Evolutionary conservation across 1,140 invertebrate species (phyloP), one percentile per base, ranked within the genome.

Genomic region (Bombus consobrinus): DNA sequence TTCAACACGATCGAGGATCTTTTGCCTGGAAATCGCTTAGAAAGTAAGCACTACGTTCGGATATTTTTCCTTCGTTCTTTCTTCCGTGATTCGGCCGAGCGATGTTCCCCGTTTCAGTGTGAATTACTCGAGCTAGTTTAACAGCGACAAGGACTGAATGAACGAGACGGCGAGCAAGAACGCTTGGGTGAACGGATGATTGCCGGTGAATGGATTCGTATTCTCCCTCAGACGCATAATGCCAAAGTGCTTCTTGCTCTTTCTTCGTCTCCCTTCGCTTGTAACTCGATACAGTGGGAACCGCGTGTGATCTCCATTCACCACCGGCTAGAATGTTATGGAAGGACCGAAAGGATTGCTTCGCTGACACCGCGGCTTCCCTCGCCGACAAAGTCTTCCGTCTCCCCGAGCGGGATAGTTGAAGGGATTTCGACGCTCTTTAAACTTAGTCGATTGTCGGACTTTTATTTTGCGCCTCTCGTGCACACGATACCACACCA

Each of bases 261-360:
- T 92, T 76, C 76, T 37, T 53, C 83, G 75, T 87, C 89, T 86
- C 68, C 80, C 86, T 81, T 69, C 0, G 83, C 87, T 75, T 90
- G 94, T 93, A 95, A 94, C 92, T 94, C 89, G 94, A 95, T 94
- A 93, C 94, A 95, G 94, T 94, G 94, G 94, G 94, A 95, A 94
- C 94, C 88, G 81, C 86, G 85, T 92, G 92, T 93, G 88, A 91
- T 92, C 88, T 89, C 88, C 91, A 94, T 95, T 95, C 91, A 94
- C 82, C 90, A 94, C 81, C 90, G 90, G 89, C 82, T 53, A 90
- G 88, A 91, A 92, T 89, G 89, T 93, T 88, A 87, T 88, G 87
- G 87, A 93, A 92, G 88, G 90, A 91, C 88, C 81, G 85, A 94
- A 93, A 94, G 92, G 92, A 94, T 94, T 93, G 89, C 90, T 91